phyloP scores from a whole-genome alignment of 2,113 vertebrate species.

The Myotis brandtii region DNA sequence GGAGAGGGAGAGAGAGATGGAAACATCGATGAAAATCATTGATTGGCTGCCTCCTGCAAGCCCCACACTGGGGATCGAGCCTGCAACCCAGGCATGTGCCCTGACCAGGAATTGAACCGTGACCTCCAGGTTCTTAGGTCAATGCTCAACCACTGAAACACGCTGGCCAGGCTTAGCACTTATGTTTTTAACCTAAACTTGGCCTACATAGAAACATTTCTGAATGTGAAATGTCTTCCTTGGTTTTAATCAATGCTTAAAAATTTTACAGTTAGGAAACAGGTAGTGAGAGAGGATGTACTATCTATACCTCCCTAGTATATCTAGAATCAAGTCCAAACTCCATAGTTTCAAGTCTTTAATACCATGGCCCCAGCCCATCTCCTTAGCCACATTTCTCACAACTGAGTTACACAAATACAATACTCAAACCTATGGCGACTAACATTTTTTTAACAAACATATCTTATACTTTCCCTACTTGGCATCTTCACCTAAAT shows the following conservation, averaged over 20 bases:
- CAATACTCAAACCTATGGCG: conserved; percentile 9
- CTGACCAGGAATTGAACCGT: too few species aligned
- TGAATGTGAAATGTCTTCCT: conserved; percentile 36
- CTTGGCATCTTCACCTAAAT: conserved; percentile 47
- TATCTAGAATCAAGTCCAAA: conserved; percentile 32
- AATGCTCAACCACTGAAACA: too few species aligned
- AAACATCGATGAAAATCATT: too few species aligned
- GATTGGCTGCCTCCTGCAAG: too few species aligned
- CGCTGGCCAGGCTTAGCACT: too few species aligned
- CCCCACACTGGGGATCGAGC: too few species aligned
- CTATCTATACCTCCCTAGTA: background rate
- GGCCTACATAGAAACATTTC: conserved; percentile 7
- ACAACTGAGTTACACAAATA: conserved; percentile 42
- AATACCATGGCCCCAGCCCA: background rate
- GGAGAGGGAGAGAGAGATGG: too few species aligned
- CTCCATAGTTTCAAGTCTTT: background rate
- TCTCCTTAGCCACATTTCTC: background rate
- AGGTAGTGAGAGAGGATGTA: background rate
- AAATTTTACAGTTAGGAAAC: conserved; percentile 29
- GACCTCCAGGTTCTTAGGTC: too few species aligned
- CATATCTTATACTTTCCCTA: background rate
- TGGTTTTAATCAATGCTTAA: conserved; percentile 45
- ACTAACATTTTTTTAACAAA: conserved; percentile 45
- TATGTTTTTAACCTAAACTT: background rate
- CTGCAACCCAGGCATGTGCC: too few species aligned